Evolutionary conservation across 2,888 invertebrate genomes (phyloP).

Genomic region (Euzophera pinguis): DNA sequence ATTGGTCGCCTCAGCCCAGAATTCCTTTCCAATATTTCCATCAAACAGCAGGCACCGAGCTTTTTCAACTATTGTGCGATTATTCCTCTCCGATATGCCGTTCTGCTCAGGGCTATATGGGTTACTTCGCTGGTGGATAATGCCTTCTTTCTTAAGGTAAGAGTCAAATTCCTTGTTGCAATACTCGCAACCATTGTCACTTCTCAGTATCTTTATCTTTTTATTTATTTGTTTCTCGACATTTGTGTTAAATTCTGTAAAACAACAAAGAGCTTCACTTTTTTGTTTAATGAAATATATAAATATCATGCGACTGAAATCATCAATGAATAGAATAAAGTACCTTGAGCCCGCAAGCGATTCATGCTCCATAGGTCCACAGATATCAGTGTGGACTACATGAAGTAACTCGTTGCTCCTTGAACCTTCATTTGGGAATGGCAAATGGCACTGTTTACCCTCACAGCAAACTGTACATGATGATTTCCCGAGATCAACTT

Average conservation of each 20-base stretch:
- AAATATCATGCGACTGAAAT: background rate
- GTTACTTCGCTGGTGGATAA: slow-evolving; percentile 11
- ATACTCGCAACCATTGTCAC: slow-evolving; percentile 15
- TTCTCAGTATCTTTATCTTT: slow-evolving; percentile 13
- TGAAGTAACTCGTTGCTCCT: background rate
- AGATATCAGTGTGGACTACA: too few relatives aligned
- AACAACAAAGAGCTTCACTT: slow-evolving; percentile 27
- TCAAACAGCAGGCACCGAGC: too few relatives aligned
- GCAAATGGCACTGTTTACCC: slow-evolving; percentile 22
- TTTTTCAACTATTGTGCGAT: too few relatives aligned
- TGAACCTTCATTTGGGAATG: slow-evolving; percentile 16
- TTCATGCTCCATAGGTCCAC: too few relatives aligned
- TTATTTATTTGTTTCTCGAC: slow-evolving; percentile 11
- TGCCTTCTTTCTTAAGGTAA: slow-evolving; percentile 32
- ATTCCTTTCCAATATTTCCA: too few relatives aligned
- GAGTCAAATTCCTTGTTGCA: too few relatives aligned
- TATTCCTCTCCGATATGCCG: too few relatives aligned
- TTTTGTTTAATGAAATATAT: slow-evolving; percentile 43
- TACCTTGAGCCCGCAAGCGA: too few relatives aligned
- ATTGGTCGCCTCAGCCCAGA: slow-evolving; percentile 20
- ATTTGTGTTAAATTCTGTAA: slow-evolving; percentile 23
- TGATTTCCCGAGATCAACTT: slow-evolving; percentile 8
- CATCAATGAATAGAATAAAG: too few relatives aligned
- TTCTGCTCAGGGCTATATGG: too few relatives aligned
- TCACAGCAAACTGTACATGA: slow-evolving; percentile 24